phyloP scores from a whole-genome alignment of 2,113 vertebrate species.

The Thermophis baileyi region DNA sequence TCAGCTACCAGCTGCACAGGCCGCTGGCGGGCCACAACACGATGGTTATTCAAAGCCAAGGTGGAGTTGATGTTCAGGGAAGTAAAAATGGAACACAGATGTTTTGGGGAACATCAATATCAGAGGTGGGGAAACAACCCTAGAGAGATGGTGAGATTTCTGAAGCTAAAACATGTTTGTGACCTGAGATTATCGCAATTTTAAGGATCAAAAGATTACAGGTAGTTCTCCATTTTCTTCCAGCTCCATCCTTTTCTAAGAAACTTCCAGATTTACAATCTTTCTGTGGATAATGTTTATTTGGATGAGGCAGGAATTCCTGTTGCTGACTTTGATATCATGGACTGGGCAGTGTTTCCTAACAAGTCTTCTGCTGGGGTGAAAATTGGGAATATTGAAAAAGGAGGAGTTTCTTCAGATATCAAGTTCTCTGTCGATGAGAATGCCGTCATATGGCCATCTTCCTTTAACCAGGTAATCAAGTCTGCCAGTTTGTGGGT shows the following conservation, averaged over 20 bases:
- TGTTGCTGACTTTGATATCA: neutral
- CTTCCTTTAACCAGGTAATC: neutral
- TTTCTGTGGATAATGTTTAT: neutral
- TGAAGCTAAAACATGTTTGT: no score
- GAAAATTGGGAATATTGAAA: neutral
- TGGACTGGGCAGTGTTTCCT: neutral
- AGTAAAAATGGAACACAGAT: no score
- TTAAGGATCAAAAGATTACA: no score
- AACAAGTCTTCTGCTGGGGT: neutral
- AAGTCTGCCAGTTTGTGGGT: neutral
- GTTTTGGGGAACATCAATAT: no score
- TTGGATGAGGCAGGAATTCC: neutral
- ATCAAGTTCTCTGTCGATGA: neutral
- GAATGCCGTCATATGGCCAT: neutral
- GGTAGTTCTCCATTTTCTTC: neutral
- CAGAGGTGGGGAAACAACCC: no score
- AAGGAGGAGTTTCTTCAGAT: neutral
- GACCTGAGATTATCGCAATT: no score
- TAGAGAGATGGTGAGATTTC: no score
- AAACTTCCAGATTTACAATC: neutral
- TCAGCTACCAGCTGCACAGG: no score
- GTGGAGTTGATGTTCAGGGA: no score
- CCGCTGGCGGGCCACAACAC: no score
- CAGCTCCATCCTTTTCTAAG: neutral
- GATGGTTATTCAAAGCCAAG: no score